phyloP scores from a whole-genome alignment of 2,113 vertebrate species.

The Seriola aureovittata region DNA sequence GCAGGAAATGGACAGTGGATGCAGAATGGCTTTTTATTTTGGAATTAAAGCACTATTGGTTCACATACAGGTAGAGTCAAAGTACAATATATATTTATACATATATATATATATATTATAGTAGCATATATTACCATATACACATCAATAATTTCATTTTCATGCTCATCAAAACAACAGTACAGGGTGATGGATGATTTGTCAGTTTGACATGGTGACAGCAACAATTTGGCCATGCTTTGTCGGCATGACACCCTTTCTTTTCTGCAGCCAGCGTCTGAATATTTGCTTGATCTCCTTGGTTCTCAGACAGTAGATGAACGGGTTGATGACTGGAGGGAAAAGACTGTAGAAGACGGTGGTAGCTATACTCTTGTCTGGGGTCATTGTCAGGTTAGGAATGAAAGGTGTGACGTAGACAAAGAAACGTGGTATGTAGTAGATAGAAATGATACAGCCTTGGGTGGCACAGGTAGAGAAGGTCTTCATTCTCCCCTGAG shows the following conservation, averaged over 20 bases:
- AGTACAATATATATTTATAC: too few relatives aligned
- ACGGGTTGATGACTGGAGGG: slow-evolving; percentile 62
- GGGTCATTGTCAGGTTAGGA: slow-evolving; percentile 22
- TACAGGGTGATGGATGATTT: background rate
- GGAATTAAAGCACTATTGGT: too few relatives aligned
- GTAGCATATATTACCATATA: background rate
- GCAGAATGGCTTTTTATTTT: too few relatives aligned
- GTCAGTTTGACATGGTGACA: slow-evolving; percentile 23
- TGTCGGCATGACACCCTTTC: background rate
- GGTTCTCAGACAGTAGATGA: slow-evolving; percentile 68
- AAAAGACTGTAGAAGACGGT: slow-evolving; percentile 68
- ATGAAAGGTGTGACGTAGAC: slow-evolving; percentile 48
- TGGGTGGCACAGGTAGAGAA: slow-evolving; percentile 71
- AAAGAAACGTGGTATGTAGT: slow-evolving; percentile 62
- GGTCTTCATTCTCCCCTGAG: slow-evolving; percentile 53
- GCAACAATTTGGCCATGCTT: background rate
- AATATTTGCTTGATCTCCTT: slow-evolving; percentile 62
- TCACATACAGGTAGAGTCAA: too few relatives aligned
- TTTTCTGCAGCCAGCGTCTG: slow-evolving; percentile 19
- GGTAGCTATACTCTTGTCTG: slow-evolving; percentile 44
- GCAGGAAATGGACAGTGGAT: too few relatives aligned
- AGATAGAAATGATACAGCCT: slow-evolving; percentile 54
- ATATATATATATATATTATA: too few relatives aligned
- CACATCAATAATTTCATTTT: background rate
- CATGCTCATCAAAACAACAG: background rate